These are phyloP conservation scores for Neodontobutis hainanensis DNA, from an alignment of 2,113 vertebrate species.

Conservation along the genomic window DNA sequence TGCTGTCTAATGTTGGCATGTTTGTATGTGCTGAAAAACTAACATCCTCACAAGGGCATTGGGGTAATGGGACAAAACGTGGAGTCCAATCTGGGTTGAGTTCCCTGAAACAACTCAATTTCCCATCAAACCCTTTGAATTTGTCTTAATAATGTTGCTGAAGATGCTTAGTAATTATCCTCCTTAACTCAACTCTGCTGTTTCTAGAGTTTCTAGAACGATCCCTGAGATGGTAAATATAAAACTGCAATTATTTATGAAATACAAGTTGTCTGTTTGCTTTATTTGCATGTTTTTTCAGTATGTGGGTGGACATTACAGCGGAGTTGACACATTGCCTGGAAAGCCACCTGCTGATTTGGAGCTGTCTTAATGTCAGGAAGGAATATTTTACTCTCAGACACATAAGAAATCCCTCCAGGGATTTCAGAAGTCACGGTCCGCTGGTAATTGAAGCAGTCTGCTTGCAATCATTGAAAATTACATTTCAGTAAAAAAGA, in stretches of 20 bases:
- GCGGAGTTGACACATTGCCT: background rate
- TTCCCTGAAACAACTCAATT: background rate
- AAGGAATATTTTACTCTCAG: constrained; percentile 17
- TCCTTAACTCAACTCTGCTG: too few species aligned
- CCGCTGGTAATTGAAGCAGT: constrained; percentile 41
- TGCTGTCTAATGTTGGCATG: constrained; percentile 56
- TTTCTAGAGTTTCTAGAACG: background rate
- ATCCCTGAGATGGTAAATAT: background rate
- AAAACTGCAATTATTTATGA: background rate
- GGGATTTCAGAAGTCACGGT: constrained; percentile 10
- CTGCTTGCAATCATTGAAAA: constrained; percentile 21
- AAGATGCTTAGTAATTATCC: background rate
- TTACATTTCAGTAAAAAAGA: constrained; percentile 1
- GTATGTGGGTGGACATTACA: background rate
- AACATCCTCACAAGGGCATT: constrained; percentile 22
- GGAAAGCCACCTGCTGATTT: constrained; percentile 7
- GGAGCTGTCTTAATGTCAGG: background rate
- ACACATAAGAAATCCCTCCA: constrained; percentile 16
- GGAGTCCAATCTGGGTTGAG: background rate
- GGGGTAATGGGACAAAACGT: constrained; percentile 12
- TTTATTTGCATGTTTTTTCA: constrained; percentile 5
- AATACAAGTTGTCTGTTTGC: background rate
- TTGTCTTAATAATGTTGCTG: background rate
- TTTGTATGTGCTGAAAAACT: constrained; percentile 53
- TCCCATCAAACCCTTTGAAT: background rate